Conservation (phyloP, 2,113 vertebrate genomes). For the Alaudala cheleensis region DNA sequence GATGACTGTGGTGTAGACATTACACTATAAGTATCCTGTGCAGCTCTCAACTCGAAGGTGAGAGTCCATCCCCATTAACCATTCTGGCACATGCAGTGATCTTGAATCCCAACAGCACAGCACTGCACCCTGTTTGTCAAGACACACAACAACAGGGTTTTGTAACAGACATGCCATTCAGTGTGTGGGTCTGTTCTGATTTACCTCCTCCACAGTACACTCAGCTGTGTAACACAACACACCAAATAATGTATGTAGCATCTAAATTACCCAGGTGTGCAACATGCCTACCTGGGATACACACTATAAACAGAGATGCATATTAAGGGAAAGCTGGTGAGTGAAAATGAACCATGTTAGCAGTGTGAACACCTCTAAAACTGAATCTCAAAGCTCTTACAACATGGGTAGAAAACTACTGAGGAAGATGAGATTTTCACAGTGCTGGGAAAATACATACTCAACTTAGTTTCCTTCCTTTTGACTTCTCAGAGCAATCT, state of each 20-base stretch:
- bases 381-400: conserved; percentile 47
- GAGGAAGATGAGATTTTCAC: not conserved
- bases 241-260: not conserved
- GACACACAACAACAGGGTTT: not conserved
- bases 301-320: not conserved
- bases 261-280: not conserved
- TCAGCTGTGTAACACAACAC: not conserved
- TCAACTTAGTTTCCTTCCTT: not conserved
- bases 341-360: not conserved
- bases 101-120: not conserved
- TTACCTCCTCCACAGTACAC: not conserved
- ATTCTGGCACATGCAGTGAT: not conserved
- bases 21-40: not conserved
- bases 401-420: conserved; percentile 16
- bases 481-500: not conserved
- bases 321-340: not conserved
- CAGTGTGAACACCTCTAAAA: conserved; percentile 26
- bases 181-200: not conserved
- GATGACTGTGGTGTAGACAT: not conserved
- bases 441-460: not conserved
- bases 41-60: not conserved
- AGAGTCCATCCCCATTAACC: not conserved
- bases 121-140: not conserved
- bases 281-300: not conserved
- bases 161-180: not conserved